A percentile compares a stretch with the other conserved stretches of the same genome.
Conservation (phyloP, 2,888 invertebrate species). For the Podabrus alpinus region DNA sequence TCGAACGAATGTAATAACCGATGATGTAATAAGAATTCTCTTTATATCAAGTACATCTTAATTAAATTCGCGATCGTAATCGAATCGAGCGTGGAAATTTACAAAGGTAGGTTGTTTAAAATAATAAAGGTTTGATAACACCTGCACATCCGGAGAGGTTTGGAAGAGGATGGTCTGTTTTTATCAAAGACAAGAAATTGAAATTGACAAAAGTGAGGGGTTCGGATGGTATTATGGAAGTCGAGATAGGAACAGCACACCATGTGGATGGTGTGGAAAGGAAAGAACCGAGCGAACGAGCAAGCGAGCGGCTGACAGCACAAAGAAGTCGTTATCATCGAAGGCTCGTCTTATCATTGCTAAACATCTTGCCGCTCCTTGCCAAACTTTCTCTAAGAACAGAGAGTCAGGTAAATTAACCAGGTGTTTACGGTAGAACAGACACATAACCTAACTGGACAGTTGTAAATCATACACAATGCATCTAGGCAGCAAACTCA, state of each 20-base stretch:
- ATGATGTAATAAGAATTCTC: neutral
- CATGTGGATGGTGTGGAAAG: conserved; percentile 12
- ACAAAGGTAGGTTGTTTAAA: neutral
- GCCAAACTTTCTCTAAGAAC: conserved; percentile 54
- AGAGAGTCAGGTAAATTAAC: conserved; percentile 29
- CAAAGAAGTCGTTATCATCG: conserved; percentile 48
- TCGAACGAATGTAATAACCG: neutral
- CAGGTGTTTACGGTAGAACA: conserved; percentile 31
- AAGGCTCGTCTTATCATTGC: conserved; percentile 48
- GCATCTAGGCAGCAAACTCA: conserved; percentile 31
- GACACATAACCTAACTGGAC: conserved; percentile 40
- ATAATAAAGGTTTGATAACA: conserved; percentile 30
- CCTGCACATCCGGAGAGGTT: conserved; percentile 26
- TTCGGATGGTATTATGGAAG: neutral
- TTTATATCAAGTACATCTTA: neutral
- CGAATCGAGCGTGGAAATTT: neutral
- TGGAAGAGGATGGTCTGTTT: conserved; percentile 25
- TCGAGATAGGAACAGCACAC: neutral
- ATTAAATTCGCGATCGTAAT: neutral
- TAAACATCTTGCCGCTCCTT: conserved; percentile 45
- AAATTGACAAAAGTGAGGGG: conserved; percentile 1
- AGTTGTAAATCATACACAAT: conserved; percentile 50
- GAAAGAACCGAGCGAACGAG: conserved; percentile 4
- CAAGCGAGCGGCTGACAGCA: conserved; percentile 38
- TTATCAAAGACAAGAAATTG: conserved; percentile 12